Percentiles rank a stretch among this genome's conserved stretches.
Conservation (phyloP, 2,888 invertebrate species). For the Dugesia japonica region DNA sequence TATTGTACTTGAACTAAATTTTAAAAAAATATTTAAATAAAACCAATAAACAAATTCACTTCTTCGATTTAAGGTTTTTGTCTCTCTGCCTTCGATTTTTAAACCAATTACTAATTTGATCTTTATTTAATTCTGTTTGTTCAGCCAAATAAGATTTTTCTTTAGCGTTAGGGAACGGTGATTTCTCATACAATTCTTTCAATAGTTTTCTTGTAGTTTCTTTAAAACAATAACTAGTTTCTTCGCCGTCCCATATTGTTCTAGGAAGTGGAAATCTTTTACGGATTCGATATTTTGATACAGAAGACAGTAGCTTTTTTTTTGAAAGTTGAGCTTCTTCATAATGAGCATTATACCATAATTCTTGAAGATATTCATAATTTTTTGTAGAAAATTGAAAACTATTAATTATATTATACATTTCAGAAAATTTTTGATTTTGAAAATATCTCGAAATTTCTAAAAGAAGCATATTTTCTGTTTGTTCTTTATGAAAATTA, state of each 20-base stretch:
- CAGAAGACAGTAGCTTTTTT: slow-evolving; percentile 73
- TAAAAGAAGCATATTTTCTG: too few relatives aligned
- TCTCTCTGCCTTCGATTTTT: slow-evolving; percentile 72
- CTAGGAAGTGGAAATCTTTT: slow-evolving; percentile 90
- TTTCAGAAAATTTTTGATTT: too few relatives aligned
- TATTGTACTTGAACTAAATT: too few relatives aligned
- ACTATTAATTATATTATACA: slow-evolving; percentile 72
- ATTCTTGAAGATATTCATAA: slow-evolving; percentile 68
- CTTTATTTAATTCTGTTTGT: slow-evolving; percentile 74
- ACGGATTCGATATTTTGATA: slow-evolving; percentile 75
- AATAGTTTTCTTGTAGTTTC: slow-evolving; percentile 57
- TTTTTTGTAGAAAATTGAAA: slow-evolving; percentile 74
- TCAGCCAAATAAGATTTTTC: slow-evolving; percentile 77
- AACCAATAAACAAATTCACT: too few relatives aligned
- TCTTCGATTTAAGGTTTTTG: slow-evolving; percentile 49
- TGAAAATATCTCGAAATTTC: too few relatives aligned
- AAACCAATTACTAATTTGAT: slow-evolving; percentile 83
- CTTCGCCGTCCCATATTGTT: slow-evolving; percentile 99
- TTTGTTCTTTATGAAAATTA: too few relatives aligned
- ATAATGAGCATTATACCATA: slow-evolving; percentile 84
- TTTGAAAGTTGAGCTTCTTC: slow-evolving; percentile 75
- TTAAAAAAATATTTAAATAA: too few relatives aligned
- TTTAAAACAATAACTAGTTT: slow-evolving; percentile 96
- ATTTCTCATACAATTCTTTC: slow-evolving; percentile 92
- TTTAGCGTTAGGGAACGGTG: slow-evolving; percentile 81